Evolutionary conservation across 1,140 invertebrate species (phyloP).

Genomic region (Lerema accius): DNA sequence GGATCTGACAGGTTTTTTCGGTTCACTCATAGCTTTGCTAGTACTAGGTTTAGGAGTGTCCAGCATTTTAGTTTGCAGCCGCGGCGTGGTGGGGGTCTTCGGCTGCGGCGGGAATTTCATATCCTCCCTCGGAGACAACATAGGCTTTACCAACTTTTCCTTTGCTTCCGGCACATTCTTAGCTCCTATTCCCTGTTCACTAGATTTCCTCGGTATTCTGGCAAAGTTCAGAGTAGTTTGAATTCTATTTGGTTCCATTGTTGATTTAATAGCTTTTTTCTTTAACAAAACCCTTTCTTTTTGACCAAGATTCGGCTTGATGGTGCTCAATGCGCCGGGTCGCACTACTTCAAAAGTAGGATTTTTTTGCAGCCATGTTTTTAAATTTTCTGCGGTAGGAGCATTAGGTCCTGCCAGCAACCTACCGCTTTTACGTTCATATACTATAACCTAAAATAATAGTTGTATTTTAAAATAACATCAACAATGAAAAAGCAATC

Average conservation of each 20-base stretch:
- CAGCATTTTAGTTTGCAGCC: conserved; percentile 40
- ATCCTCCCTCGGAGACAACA: conserved; percentile 58
- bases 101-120: conserved; percentile 40
- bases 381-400: conserved; percentile 89
- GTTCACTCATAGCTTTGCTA: conserved; percentile 41
- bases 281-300: conserved; percentile 33
- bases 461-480: not conserved
- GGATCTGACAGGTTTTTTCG: conserved; percentile 41
- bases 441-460: conserved; percentile 86
- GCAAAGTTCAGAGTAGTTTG: conserved; percentile 79
- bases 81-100: conserved; percentile 54
- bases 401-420: conserved; percentile 89
- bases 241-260: conserved; percentile 64
- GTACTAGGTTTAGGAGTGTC: conserved; percentile 61
- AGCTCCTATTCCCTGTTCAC: conserved; percentile 39
- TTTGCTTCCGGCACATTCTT: conserved; percentile 46
- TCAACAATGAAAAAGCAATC: no score
- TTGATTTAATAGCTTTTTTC: conserved; percentile 37
- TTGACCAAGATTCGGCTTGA: conserved; percentile 65
- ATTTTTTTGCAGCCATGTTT: conserved; percentile 93
- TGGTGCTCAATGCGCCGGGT: conserved; percentile 82
- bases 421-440: conserved; percentile 90
- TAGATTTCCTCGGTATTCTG: conserved; percentile 60
- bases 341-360: conserved; percentile 92
- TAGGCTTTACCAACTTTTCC: conserved; percentile 46